Conservation (phyloP, 2,888 invertebrate genomes). For the Anaspis maculata region DNA sequence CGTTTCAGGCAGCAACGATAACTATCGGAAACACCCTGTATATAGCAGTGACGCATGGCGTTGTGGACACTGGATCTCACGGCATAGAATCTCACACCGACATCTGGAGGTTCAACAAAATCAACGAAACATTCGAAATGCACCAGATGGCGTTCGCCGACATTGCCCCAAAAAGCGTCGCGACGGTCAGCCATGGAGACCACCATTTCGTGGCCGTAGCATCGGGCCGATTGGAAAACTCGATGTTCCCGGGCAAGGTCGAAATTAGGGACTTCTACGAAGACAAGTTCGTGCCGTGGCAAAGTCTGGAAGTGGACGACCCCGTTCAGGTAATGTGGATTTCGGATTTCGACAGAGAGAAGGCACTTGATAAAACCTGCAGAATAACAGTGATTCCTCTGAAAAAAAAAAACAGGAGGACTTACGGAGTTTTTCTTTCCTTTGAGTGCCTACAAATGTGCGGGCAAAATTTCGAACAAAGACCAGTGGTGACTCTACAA, state of each 20-base stretch:
- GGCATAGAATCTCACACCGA: slow-evolving; percentile 23
- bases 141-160: slow-evolving; percentile 28
- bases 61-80: no score
- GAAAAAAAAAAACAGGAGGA: no score
- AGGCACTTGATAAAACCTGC: no score
- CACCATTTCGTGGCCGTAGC: slow-evolving; percentile 32
- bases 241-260: slow-evolving; percentile 31
- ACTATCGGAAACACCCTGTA: slow-evolving; percentile 18
- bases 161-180: slow-evolving; percentile 28
- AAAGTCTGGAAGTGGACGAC: slow-evolving; percentile 35
- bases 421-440: no score
- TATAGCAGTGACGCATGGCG: slow-evolving; percentile 21
- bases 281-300: slow-evolving; percentile 32
- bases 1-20: slow-evolving; percentile 22
- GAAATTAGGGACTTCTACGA: slow-evolving; percentile 30
- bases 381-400: no score
- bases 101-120: slow-evolving; percentile 28
- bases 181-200: slow-evolving; percentile 23
- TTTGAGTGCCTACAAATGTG: no score
- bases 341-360: no score
- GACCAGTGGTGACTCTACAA: no score
- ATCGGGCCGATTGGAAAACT: slow-evolving; percentile 28
- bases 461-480: no score
- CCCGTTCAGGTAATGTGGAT: slow-evolving; percentile 35
- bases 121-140: slow-evolving; percentile 21